A percentile compares a stretch with the other conserved stretches of the same genome.
phyloP scores from a whole-genome alignment of 2,888 invertebrate genomes.

The Alcis repandata region DNA sequence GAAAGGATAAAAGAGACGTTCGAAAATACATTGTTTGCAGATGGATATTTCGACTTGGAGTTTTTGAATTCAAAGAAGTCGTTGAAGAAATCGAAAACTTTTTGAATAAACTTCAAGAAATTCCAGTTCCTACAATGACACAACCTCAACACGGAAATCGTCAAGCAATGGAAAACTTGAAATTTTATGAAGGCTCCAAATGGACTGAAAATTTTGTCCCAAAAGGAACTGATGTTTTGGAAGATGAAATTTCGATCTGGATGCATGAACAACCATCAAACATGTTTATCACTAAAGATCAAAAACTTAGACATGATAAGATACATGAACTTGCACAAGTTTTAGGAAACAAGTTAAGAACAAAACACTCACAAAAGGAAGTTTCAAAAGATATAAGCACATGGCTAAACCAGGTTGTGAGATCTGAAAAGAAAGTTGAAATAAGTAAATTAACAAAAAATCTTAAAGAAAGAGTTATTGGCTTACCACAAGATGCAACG shows the following conservation, averaged over 20 bases:
- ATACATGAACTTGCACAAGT: constrained; percentile 59
- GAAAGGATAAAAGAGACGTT: constrained; percentile 51
- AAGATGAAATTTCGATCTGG: constrained; percentile 70
- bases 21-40: constrained; percentile 55
- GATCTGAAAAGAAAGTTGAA: constrained; percentile 50
- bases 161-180: constrained; percentile 55
- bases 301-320: constrained; percentile 47
- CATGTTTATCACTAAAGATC: constrained; percentile 51
- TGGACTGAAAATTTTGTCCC: constrained; percentile 50
- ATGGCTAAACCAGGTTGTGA: constrained; percentile 59
- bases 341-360: constrained; percentile 52
- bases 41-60: constrained; percentile 61
- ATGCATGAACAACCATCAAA: constrained; percentile 63
- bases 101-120: constrained; percentile 46
- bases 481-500: constrained; percentile 58
- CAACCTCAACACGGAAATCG: constrained; percentile 59
- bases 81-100: constrained; percentile 54
- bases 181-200: constrained; percentile 43
- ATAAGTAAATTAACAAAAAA: constrained; percentile 52
- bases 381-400: constrained; percentile 53
- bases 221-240: constrained; percentile 56
- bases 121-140: constrained; percentile 55
- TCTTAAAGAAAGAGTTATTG: constrained; percentile 55
- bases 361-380: constrained; percentile 50
- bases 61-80: constrained; percentile 55